Base-by-base conservation (phyloP, 2,888 invertebrate genomes). In the Xiphydria camelus region DNA sequence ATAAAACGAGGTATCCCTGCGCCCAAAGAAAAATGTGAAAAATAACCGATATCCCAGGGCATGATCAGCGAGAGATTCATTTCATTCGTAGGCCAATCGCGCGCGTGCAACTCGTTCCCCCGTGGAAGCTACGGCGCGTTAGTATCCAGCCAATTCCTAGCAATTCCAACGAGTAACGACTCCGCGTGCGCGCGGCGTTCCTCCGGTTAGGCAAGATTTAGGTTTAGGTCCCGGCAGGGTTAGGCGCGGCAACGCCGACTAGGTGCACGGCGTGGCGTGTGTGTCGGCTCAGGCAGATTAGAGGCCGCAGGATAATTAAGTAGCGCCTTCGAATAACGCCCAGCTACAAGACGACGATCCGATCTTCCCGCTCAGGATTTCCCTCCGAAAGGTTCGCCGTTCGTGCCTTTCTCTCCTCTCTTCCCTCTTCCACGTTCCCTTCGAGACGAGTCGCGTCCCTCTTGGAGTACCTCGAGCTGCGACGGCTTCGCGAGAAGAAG, bases 271-370 rank as follows among this genome's bases (percentile, higher is more conserved):
- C 54, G 52, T 70, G 65, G 68, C 66, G 68, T 70, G 72, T 66
- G 66, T 55, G 70, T 66, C 68, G 71, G 73, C 69, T 60, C 61
- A 51, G 60, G 56, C 63, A 73, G 73, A 75, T 75, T 75, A 75
- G 71, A 75, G 74, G 66, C 67, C 58, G 53, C 54, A 46, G 63
- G 68, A 73, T 75, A 74, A 75, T 75, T 73, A 73, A 75, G 73
- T 74, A 75, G 74, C 71, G 65, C 71, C 68, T 69, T 69, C 63
- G 69, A 70, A 66, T 63, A 68, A 70, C 70, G 69, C 68, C 68
- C 64, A 55, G 55, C 58, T 52, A 59, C 46, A 53, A 49, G 52
- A 57, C 39, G 44, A 49, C 49, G 52, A 64, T 57, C 47, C 57
- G 62, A 64, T 61, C 55, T 62, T 52, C 58, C 50, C 56, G 55